phyloP scores from a whole-genome alignment of 2,888 invertebrate species.

The Caenorhabditis imperialis region DNA sequence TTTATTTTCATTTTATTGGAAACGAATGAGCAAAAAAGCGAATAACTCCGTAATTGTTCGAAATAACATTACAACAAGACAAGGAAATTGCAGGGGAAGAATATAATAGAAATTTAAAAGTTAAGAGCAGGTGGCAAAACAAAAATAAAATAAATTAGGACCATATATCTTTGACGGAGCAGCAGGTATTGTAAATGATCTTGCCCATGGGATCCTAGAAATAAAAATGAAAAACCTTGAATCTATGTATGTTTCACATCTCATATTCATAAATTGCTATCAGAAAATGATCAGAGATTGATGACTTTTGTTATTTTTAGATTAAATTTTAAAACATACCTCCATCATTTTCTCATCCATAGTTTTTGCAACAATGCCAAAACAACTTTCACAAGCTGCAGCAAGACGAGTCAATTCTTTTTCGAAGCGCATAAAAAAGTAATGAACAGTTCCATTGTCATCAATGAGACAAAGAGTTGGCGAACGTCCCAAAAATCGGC shows the following conservation, averaged over 20 bases:
- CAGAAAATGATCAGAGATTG: no score
- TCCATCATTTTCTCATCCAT: conserved; percentile 1
- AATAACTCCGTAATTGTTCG: no score
- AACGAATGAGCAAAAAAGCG: no score
- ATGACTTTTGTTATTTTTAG: no score
- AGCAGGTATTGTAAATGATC: conserved; percentile 28
- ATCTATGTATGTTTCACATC: no score
- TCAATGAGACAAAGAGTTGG: conserved; percentile 22
- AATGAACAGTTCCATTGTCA: conserved; percentile 11
- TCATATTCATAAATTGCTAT: no score
- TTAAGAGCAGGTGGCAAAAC: no score
- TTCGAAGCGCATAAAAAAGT: conserved; percentile 32
- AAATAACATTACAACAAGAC: no score
- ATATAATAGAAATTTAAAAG: no score
- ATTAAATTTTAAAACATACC: conserved; percentile 11
- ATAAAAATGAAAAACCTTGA: no score
- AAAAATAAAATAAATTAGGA: not conserved
- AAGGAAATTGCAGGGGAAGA: no score
- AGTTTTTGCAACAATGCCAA: not conserved
- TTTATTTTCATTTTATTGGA: no score
- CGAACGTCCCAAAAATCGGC: conserved; percentile 7
- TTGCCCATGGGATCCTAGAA: conserved; percentile 20
- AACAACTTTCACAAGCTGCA: not conserved
- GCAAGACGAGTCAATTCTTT: conserved; percentile 29
- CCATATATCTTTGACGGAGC: conserved; percentile 18